Evolutionary conservation across 2,797 vertebrate genomes (phyloP).

Genomic region (Pogonophryne albipinna): DNA sequence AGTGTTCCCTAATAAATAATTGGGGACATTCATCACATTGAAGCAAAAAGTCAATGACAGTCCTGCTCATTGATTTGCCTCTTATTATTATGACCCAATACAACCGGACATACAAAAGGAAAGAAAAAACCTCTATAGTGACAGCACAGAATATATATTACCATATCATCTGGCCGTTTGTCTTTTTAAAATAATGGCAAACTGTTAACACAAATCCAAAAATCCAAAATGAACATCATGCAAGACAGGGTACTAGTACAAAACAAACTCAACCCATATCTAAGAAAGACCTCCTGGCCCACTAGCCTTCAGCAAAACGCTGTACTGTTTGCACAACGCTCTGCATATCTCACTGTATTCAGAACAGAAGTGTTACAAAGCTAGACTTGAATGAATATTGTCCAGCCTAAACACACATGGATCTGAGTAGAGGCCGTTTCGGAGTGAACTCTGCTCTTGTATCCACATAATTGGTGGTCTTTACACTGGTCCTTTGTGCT

Average conservation of each 20-base stretch:
- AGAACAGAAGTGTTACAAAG: slow-evolving; percentile 52
- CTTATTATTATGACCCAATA: background rate
- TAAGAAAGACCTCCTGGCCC: slow-evolving; percentile 1
- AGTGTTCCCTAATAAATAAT: background rate
- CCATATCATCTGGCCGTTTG: background rate
- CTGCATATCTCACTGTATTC: slow-evolving; percentile 43
- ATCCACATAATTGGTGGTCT: slow-evolving; percentile 85
- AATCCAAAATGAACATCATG: background rate
- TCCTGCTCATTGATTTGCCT: background rate
- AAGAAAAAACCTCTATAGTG: background rate
- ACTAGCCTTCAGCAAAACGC: slow-evolving; percentile 34
- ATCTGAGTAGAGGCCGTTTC: slow-evolving; percentile 51
- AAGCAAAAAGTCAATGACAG: slow-evolving; percentile 8
- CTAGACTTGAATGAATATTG: slow-evolving; percentile 42
- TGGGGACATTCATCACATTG: background rate
- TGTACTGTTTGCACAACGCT: slow-evolving; percentile 38
- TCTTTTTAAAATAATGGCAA: background rate
- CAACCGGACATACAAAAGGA: background rate
- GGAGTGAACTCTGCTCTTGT: slow-evolving; percentile 76
- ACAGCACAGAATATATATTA: background rate
- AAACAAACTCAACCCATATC: slow-evolving; percentile 12
- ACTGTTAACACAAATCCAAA: background rate
- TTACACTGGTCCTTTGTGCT: slow-evolving; percentile 88
- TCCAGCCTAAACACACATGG: slow-evolving; percentile 44
- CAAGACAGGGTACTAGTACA: background rate